Percentiles rank a stretch among this genome's conserved stretches.
These are phyloP conservation scores for Furcula furcula DNA, from an alignment of 2,888 invertebrate genomes.

Conservation along the genomic window DNA sequence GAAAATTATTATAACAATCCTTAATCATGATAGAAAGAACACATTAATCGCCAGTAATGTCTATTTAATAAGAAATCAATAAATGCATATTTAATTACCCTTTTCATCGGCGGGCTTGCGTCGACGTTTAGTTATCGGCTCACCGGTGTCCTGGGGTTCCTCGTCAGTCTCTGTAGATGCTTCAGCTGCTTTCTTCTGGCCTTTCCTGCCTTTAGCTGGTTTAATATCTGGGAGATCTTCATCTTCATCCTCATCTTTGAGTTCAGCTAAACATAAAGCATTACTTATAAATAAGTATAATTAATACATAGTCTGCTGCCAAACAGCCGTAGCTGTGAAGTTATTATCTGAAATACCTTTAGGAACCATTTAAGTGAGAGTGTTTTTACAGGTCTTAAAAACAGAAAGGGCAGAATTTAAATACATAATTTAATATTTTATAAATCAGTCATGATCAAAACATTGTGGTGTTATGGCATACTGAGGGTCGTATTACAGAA, in stretches of 20 bases:
- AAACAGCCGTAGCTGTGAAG: too few species aligned
- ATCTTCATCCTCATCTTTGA: conserved; percentile 48
- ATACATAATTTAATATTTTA: too few species aligned
- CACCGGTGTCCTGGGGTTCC: conserved; percentile 50
- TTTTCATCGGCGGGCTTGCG: conserved; percentile 67
- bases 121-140: conserved; percentile 58
- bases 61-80: conserved; percentile 41
- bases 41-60: conserved; percentile 51
- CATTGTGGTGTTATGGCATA: too few species aligned
- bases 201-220: conserved; percentile 59
- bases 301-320: too few species aligned
- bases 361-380: too few species aligned
- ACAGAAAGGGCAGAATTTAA: too few species aligned
- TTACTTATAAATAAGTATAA: too few species aligned
- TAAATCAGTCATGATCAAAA: too few species aligned
- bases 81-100: conserved; percentile 73
- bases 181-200: conserved; percentile 55
- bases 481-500: too few species aligned
- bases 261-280: conserved; percentile 43
- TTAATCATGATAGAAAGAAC: conserved; percentile 57
- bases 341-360: too few species aligned
- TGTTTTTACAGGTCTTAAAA: too few species aligned
- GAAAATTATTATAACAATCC: conserved; percentile 57
- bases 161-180: conserved; percentile 42
- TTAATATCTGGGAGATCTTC: conserved; percentile 49